Base-by-base conservation (phyloP, 2,888 invertebrate genomes). In the Entomobrya proxima region DNA sequence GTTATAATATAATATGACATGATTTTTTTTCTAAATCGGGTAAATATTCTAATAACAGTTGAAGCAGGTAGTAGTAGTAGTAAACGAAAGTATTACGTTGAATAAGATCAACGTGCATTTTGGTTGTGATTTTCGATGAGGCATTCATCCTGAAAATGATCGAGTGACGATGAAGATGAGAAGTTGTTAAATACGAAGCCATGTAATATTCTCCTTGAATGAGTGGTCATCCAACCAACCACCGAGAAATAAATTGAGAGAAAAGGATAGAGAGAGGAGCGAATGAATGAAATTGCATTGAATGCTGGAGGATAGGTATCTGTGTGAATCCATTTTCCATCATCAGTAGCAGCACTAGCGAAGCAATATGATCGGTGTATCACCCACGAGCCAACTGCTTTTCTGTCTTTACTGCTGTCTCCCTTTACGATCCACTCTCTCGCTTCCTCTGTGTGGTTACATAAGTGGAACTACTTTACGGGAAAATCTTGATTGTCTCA, bases 381-480 rank as follows among this genome's bases (percentile, higher is more conserved):
- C 30, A 21, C 55, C 27, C 9, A 24, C 55, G 24, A 6, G 55
- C 35, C n/a, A n/a, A n/a, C n/a, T n/a, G n/a, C n/a, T n/a, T n/a
- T n/a, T 35, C 61, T 55, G 55, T 3, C 24, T 30, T 58, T 30
- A 11, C 13, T 47, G 24, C 27, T 11, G 32, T 13, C 21, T 52
- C 32, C 11, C 58, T 15, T 5, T 61, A 15, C 32, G 2, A 9
- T 32, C 58, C 32, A 37, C 21, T 21, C 24, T 67, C 37, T 21
- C 37, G 21, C 40, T 67, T 67, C 37, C 64, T n/a, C n/a, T 67
- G 64, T 67, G 64, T 67, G 64, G 21, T 67, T 67, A 6, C 24
- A 67, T 35, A 21, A 44, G 44, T 44, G n/a, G 35, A 37, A 67
- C 37, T 67, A 67, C 58, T 58, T 37, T 67, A 37, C 24, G 64